Conservation (phyloP, 2,888 invertebrate genomes). For the Cryptus viduatorius region DNA sequence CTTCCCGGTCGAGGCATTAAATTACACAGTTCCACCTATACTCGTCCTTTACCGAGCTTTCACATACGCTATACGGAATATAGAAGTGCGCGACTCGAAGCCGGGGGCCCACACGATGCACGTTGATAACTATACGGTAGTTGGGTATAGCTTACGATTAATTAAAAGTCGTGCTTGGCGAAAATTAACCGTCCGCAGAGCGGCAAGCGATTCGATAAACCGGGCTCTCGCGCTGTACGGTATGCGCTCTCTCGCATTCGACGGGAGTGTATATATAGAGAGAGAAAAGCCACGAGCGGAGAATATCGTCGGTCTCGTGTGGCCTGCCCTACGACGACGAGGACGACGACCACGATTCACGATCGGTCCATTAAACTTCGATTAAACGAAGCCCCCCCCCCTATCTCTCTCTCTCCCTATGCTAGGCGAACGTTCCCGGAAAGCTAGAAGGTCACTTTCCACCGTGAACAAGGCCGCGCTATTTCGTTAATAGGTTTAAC, state of each 20-base stretch:
- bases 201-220: slow-evolving; percentile 46
- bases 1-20: slow-evolving; percentile 56
- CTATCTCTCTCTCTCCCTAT: too few relatives aligned
- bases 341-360: slow-evolving; percentile 58
- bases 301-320: slow-evolving; percentile 51
- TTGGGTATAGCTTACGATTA: slow-evolving; percentile 61
- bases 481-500: background rate
- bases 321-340: slow-evolving; percentile 23
- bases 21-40: slow-evolving; percentile 59
- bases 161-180: slow-evolving; percentile 67
- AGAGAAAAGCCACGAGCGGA: slow-evolving; percentile 10
- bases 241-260: slow-evolving; percentile 30
- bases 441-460: slow-evolving; percentile 28
- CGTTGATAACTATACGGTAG: slow-evolving; percentile 53
- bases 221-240: slow-evolving; percentile 31
- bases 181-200: slow-evolving; percentile 59
- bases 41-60: slow-evolving; percentile 1
- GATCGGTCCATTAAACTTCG: slow-evolving; percentile 65
- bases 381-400: slow-evolving; percentile 56
- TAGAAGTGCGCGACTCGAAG: background rate
- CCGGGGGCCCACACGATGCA: slow-evolving; percentile 35
- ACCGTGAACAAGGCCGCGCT: slow-evolving; percentile 1
- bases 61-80: slow-evolving; percentile 5
- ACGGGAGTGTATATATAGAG: slow-evolving; percentile 1
- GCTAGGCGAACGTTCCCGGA: slow-evolving; percentile 6